Base-by-base conservation (phyloP, 2,113 vertebrate species). In the Plestiodon gilberti region DNA sequence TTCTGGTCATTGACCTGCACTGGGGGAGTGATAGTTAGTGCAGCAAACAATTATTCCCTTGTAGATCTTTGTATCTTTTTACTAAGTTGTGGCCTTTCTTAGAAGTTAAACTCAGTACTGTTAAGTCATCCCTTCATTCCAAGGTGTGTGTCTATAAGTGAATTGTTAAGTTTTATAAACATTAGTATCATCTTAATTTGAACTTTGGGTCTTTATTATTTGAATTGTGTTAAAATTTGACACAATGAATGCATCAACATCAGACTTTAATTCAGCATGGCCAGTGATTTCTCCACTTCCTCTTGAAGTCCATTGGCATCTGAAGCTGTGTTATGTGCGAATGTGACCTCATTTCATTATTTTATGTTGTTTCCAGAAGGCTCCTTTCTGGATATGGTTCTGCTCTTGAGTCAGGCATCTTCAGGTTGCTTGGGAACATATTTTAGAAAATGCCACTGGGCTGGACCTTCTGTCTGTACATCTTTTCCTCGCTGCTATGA, bases 381-480 rank as follows among this genome's bases (percentile, higher is more conserved):
- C 71, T n/a, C 3, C 52, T 89, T 64, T 59, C 87, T 78, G 28
- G 62, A 30, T 76, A n/a, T 52, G 13, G 48, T 30, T 30, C 14
- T 74, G 74, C 30, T 3, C 17, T 55, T 79, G 30, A 59, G 35
- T 57, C 22, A 23, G 43, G 64, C 20, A 40, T 59, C 25, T 30
- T 52, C 6, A 23, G 35, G 3, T 71, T 77, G 28, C 83, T 76
- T 62, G 48, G 15, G 33, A 80, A 78, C 35, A 71, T 76, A 22
- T 59, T 83, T 15, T n/a, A 20, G 3, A 78, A 85, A 62, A 77
- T 91, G 89, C 88, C 84, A 55, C 40, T 73, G 76, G 59, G 0
- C 2, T 76, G 48, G 22, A 4, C 65, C 43, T 8, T 22, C 87
- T 89, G 88, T 61, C 11, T 3, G 78, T 65, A 40, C 33, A 15